Percentiles rank a stretch among this genome's conserved stretches.
Evolutionary conservation across 2,797 vertebrate species (phyloP).

Genomic region (Avahi laniger): DNA sequence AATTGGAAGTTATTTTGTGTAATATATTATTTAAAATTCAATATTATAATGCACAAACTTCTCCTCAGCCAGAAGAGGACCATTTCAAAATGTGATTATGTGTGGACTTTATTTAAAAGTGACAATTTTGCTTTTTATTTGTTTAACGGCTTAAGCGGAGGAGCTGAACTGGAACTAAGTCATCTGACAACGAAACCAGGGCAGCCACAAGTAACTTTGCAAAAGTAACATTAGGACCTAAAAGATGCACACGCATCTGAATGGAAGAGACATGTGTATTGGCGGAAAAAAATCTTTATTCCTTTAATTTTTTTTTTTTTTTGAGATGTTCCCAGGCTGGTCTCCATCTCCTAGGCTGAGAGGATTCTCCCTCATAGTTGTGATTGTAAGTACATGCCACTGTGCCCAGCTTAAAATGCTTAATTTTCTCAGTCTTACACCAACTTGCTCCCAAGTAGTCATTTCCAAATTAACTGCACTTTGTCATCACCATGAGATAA

Average conservation of each 20-base stretch:
- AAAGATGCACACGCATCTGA: slow-evolving; percentile 27
- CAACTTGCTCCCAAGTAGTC: neutral
- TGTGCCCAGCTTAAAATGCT: neutral
- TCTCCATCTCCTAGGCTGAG: neutral
- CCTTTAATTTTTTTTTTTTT: neutral
- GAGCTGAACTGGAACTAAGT: slow-evolving; percentile 85
- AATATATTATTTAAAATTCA: slow-evolving; percentile 91
- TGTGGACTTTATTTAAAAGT: slow-evolving; percentile 85
- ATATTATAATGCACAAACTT: slow-evolving; percentile 87
- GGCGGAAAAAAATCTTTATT: neutral
- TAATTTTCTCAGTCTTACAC: slow-evolving; percentile 8
- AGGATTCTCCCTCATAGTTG: neutral
- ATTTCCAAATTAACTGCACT: slow-evolving; percentile 9
- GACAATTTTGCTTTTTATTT: slow-evolving; percentile 89
- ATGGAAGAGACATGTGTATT: neutral
- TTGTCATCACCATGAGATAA: neutral
- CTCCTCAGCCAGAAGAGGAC: slow-evolving; percentile 80
- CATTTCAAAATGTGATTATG: slow-evolving; percentile 86
- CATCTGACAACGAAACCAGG: slow-evolving; percentile 81
- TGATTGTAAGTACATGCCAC: neutral
- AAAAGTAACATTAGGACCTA: slow-evolving; percentile 67
- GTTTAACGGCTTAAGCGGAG: slow-evolving; percentile 83
- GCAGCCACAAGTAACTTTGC: slow-evolving; percentile 73
- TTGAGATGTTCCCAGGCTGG: neutral
- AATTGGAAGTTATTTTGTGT: slow-evolving; percentile 87